Conservation (phyloP, 2,113 vertebrate species). For the Ciconia maguari region DNA sequence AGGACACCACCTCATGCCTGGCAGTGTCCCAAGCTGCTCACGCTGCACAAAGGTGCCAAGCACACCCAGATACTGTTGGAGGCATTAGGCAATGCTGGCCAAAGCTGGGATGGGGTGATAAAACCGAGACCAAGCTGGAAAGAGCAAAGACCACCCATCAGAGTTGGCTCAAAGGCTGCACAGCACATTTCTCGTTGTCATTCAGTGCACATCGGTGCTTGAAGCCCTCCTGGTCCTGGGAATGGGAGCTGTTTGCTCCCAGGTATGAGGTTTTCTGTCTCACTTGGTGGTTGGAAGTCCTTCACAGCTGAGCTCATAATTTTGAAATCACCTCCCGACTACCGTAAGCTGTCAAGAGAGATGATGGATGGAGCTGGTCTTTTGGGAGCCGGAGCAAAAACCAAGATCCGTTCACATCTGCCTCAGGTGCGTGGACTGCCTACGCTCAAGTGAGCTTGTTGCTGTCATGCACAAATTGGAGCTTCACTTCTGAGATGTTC, state of each 20-base stretch:
- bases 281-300: not conserved
- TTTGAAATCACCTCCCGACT: not conserved
- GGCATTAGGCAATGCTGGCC: not conserved
- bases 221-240: not conserved
- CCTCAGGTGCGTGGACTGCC: not conserved
- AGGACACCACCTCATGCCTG: not conserved
- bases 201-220: not conserved
- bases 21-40: not conserved
- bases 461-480: not conserved
- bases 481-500: not conserved
- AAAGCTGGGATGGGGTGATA: not conserved
- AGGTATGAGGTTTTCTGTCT: not conserved
- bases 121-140: not conserved
- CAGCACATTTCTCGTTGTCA: not conserved
- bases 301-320: not conserved
- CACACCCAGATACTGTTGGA: not conserved
- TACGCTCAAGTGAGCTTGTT: not conserved
- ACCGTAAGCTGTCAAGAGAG: not conserved
- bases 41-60: accelerated
- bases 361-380: not conserved
- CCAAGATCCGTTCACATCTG: not conserved
- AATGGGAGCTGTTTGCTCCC: not conserved
- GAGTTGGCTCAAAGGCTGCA: not conserved
- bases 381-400: not conserved
- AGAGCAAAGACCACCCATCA: not conserved